Evolutionary conservation across 2,113 vertebrate species (phyloP).

Genomic region (Dromaius novaehollandiae): DNA sequence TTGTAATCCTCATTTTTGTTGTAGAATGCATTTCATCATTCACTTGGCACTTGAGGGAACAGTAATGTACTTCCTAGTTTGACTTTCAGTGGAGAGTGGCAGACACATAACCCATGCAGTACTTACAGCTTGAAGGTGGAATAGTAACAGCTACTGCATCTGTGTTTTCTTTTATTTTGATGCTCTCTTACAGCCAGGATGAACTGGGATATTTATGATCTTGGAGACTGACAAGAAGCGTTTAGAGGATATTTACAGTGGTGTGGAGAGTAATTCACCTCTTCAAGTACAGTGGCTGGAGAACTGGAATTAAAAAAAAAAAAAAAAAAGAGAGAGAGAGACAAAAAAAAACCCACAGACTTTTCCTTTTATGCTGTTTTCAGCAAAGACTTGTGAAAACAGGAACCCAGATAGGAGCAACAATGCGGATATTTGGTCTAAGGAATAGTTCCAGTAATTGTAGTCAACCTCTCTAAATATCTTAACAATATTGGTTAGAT

Average conservation of each 20-base stretch:
- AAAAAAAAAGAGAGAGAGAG: no score
- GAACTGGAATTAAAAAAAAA: not conserved
- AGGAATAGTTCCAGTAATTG: not conserved
- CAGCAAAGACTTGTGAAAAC: not conserved
- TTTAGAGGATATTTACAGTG: not conserved
- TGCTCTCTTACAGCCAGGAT: not conserved
- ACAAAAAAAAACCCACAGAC: not conserved
- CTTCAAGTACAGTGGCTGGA: not conserved
- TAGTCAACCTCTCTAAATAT: not conserved
- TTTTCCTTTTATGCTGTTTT: not conserved
- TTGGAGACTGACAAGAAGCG: not conserved
- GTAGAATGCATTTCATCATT: not conserved
- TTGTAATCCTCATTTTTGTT: not conserved
- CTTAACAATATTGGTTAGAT: not conserved
- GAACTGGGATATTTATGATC: not conserved
- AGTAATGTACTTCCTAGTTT: not conserved
- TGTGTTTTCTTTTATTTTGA: not conserved
- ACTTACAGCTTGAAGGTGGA: not conserved
- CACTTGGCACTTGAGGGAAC: not conserved
- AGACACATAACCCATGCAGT: no score
- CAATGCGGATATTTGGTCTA: not conserved
- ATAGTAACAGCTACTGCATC: not conserved
- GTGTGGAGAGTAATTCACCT: not conserved
- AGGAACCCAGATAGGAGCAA: not conserved
- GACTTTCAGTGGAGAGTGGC: not conserved